Percentiles rank a stretch among this genome's conserved stretches.
phyloP scores from a whole-genome alignment of 2,797 vertebrate species.

The Podargus strigoides region DNA sequence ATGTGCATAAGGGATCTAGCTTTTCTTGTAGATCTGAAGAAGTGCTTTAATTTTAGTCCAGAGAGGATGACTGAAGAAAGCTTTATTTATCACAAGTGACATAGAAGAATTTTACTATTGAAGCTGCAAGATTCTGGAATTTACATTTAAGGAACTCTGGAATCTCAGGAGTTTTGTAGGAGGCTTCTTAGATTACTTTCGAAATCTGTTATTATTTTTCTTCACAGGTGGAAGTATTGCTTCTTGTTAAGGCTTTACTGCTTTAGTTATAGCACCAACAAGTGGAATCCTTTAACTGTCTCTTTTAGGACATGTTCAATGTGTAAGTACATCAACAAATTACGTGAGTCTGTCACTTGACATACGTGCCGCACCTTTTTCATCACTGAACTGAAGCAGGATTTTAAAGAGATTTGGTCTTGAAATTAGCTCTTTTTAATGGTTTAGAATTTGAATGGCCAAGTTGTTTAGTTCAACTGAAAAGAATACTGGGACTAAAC shows the following conservation, averaged over 20 bases:
- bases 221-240: background rate
- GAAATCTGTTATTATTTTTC: background rate
- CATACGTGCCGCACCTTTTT: background rate
- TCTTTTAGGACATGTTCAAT: background rate
- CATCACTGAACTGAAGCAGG: background rate
- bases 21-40: background rate
- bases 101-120: background rate
- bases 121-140: background rate
- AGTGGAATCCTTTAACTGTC: background rate
- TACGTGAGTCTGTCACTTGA: background rate
- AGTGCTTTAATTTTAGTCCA: background rate
- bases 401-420: background rate
- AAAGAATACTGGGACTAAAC: background rate
- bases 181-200: background rate
- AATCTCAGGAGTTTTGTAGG: background rate
- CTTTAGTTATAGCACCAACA: background rate
- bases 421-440: background rate
- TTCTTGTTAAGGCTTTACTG: background rate
- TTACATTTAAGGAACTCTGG: background rate
- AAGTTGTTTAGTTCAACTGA: background rate
- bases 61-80: background rate
- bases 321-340: background rate
- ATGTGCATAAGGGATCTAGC: background rate
- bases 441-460: background rate
- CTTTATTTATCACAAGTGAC: background rate